A percentile compares a stretch with the other conserved stretches of the same genome.
Conservation (phyloP, 2,888 invertebrate species). For the Hipparchia semele region DNA sequence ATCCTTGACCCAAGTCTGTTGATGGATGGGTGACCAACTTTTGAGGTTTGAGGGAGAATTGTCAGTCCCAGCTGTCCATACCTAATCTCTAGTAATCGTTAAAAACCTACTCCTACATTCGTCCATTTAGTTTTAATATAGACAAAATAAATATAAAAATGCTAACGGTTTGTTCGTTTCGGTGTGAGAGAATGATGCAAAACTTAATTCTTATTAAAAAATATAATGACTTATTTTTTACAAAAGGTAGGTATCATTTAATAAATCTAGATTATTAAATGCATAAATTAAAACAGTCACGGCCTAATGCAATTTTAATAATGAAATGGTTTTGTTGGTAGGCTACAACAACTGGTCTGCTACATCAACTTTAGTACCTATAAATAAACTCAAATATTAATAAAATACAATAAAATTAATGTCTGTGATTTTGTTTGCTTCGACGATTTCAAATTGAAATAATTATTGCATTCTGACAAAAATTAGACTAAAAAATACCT, state of each 20-base stretch:
- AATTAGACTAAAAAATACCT: background rate
- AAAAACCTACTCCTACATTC: too few species aligned
- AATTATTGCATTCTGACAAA: too few species aligned
- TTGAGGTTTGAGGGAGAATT: too few species aligned
- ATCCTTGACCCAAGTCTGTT: too few species aligned
- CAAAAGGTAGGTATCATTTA: background rate
- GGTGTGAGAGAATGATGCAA: slow-evolving; percentile 2
- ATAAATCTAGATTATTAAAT: slow-evolving; percentile 15
- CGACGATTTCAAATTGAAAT: background rate
- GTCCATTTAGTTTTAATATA: background rate
- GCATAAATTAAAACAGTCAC: slow-evolving; percentile 23
- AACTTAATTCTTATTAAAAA: slow-evolving; percentile 6
- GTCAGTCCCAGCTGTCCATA: too few species aligned
- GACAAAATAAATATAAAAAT: background rate
- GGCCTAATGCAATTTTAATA: background rate
- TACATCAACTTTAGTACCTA: too few species aligned
- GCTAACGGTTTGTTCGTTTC: background rate
- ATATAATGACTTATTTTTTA: background rate
- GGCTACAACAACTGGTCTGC: too few species aligned
- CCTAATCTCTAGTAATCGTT: too few species aligned
- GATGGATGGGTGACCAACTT: too few species aligned
- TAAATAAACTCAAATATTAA: background rate
- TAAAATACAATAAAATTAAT: background rate
- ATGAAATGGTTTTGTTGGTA: slow-evolving; percentile 11
- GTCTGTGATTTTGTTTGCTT: background rate